Evolutionary conservation across 1,140 invertebrate species (phyloP), one percentile per base, ranked within the genome.

Genomic region (Pissodes strobi): DNA sequence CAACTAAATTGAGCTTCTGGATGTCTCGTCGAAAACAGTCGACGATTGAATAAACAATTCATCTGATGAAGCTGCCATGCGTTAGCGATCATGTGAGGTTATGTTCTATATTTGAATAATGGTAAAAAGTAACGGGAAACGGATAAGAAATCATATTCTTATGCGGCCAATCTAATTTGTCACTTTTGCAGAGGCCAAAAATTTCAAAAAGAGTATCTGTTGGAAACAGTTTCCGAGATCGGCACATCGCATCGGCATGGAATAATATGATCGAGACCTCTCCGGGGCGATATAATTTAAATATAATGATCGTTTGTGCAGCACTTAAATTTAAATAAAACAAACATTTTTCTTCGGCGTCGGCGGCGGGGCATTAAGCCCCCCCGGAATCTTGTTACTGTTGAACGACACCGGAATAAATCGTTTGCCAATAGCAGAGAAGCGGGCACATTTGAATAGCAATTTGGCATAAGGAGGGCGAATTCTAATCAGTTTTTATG

Each of bases 401-500:
- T 64, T 67, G 59, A 59, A 64, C 63, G 71, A 73, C 74, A 74
- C 68, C 72, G 64, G 72, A 76, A 76, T 73, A 76, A 76, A 76
- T 76, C 74, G 74, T 66, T 76, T 73, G 74, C 74, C 74, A 76
- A 76, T 76, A 76, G 72, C 73, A 69, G 67, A 68, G 69, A 63
- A 67, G 48, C 63, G 34, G 18, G 63, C 71, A 74, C 74, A 76
- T 76, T 76, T 76, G 74, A 76, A 76, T 76, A 76, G 72, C 74
- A 74, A 76, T 76, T 76, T 76, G 69, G 74, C 70, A 73, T 73
- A 64, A 71, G 70, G 71, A 57, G 72, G 72, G 72, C 70, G 73
- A 74, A 76, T 76, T 76, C 74, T 76, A 76, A 76, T 76, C 74
- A 76, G 74, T 69, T 74, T 75, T 75, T 75, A 75, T 64, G 74